These are phyloP conservation scores for Nothocercus nigrocapillus DNA, from an alignment of 2,113 vertebrate genomes.

Conservation along the genomic window DNA sequence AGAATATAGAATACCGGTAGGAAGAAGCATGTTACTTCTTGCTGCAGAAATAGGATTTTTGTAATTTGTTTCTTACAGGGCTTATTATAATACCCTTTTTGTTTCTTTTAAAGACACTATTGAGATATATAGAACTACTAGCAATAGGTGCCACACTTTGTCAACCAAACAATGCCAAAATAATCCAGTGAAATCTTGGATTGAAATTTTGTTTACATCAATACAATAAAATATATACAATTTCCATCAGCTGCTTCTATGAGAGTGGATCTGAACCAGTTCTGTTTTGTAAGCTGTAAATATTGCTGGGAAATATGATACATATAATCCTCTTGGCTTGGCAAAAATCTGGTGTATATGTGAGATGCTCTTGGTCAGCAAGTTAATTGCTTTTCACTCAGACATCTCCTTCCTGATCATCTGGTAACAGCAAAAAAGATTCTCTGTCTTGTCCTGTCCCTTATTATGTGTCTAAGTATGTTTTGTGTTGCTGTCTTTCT, in stretches of 20 bases:
- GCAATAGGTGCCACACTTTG: background rate
- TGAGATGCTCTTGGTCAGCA: background rate
- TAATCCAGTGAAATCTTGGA: background rate
- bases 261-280: background rate
- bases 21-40: background rate
- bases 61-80: background rate
- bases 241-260: background rate
- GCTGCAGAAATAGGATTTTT: background rate
- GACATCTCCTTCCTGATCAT: background rate
- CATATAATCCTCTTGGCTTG: background rate
- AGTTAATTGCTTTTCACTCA: background rate
- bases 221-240: background rate
- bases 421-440: background rate
- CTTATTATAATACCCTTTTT: background rate
- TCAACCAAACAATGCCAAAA: background rate
- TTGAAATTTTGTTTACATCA: background rate
- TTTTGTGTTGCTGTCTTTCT: background rate
- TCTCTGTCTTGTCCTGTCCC: background rate
- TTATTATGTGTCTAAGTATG: background rate
- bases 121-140: background rate
- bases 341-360: background rate
- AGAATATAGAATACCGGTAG: background rate
- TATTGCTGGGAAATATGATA: background rate
- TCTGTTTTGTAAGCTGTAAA: background rate
- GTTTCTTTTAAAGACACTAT: background rate